Percentiles rank a stretch among this genome's conserved stretches.
phyloP scores from a whole-genome alignment of 2,113 vertebrate species.

The Sinocyclocheilus rhinocerous region DNA sequence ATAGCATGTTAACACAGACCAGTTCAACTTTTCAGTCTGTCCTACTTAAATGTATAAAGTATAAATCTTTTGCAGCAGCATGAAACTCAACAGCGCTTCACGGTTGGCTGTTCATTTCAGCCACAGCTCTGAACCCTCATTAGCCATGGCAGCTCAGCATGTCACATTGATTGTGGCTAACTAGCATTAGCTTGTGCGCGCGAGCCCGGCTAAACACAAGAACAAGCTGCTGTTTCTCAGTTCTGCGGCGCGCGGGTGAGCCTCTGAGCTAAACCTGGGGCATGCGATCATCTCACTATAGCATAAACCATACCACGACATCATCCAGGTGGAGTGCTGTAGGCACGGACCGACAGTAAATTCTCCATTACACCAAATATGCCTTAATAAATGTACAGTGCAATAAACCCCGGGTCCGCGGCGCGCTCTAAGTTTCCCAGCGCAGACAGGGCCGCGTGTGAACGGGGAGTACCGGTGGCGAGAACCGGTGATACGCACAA shows the following conservation, averaged over 20 bases:
- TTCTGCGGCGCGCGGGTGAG: not conserved
- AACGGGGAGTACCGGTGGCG: slow-evolving; percentile 50
- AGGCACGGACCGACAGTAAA: not conserved
- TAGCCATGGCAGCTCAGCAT: not conserved
- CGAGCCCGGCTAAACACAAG: slow-evolving; percentile 1
- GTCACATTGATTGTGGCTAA: slow-evolving; percentile 10
- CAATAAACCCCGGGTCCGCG: not conserved
- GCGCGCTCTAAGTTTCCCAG: slow-evolving; percentile 65
- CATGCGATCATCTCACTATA: not conserved
- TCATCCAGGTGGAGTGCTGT: not conserved
- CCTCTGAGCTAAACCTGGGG: slow-evolving; percentile 14
- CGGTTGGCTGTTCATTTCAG: not conserved
- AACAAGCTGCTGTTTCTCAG: not conserved
- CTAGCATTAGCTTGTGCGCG: slow-evolving; percentile 32
- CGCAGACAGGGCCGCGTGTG: slow-evolving; percentile 64
- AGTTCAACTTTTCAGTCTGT: not conserved
- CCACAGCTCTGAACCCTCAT: not conserved
- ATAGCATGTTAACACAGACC: not conserved
- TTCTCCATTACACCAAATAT: too few species aligned
- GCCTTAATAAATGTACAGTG: slow-evolving; percentile 52
- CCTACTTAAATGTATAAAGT: not conserved
- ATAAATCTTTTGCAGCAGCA: not conserved
- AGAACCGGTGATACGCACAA: slow-evolving; percentile 12
- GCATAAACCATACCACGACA: not conserved
- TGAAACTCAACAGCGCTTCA: not conserved